Evolutionary conservation across 2,797 vertebrate genomes (phyloP).

Genomic region (Benthosema pterotum): DNA sequence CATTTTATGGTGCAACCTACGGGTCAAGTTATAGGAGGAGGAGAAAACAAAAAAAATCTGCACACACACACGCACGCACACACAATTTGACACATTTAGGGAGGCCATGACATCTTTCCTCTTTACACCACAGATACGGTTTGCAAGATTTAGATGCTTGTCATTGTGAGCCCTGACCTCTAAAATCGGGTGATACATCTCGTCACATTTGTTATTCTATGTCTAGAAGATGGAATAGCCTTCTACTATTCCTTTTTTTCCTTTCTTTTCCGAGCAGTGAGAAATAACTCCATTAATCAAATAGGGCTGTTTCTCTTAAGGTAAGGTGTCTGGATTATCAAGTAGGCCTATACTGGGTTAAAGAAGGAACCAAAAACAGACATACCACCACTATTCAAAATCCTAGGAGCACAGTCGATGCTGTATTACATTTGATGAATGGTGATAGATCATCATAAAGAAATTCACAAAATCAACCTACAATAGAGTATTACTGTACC

Average conservation of each 20-base stretch:
- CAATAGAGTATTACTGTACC: too few relatives aligned
- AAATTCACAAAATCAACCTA: too few relatives aligned
- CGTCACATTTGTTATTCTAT: slow-evolving; percentile 36
- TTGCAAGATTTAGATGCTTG: background rate
- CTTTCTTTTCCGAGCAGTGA: slow-evolving; percentile 14
- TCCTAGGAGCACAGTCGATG: too few relatives aligned
- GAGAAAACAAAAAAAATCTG: too few relatives aligned
- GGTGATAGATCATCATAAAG: too few relatives aligned
- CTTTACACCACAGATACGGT: slow-evolving; percentile 2
- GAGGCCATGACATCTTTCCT: background rate
- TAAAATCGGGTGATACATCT: slow-evolving; percentile 36
- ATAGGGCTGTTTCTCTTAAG: background rate
- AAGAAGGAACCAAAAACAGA: slow-evolving; percentile 9
- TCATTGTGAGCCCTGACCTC: slow-evolving; percentile 4
- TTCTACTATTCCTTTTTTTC: slow-evolving; percentile 7
- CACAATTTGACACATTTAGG: slow-evolving; percentile 17
- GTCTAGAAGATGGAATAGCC: slow-evolving; percentile 37
- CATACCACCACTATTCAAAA: too few relatives aligned
- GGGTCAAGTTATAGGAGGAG: too few relatives aligned
- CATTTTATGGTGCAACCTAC: too few relatives aligned
- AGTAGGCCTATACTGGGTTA: background rate
- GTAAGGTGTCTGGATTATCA: background rate
- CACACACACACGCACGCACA: too few relatives aligned
- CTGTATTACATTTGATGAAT: too few relatives aligned
- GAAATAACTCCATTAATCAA: slow-evolving; percentile 31